Base-by-base conservation (phyloP, 2,888 invertebrate species). In the Brachynemurus nebulosus region DNA sequence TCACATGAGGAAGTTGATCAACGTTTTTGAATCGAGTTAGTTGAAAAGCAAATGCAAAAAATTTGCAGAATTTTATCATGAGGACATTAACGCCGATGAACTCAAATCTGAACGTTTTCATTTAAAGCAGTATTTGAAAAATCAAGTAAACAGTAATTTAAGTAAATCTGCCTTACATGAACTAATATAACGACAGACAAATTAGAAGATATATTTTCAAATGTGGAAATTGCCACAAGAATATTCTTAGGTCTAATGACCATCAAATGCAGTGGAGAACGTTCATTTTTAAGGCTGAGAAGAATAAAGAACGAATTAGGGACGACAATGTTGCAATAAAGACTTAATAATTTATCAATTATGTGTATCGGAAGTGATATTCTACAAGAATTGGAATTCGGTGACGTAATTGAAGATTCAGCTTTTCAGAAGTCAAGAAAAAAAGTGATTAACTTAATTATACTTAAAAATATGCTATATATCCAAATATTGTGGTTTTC, bases 381-480 rank as follows among this genome's bases (percentile, higher is more conserved):
- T 9, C 45, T 45, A 20, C 17, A 45, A 41, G 17, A 45, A 45
- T 37, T 44, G 4, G 47, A 47, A 11, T 47, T 48, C 18, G 43
- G 40, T 18, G 33, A 45, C 12, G 9, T 47, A 39, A 49, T 47
- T 14, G 45, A 47, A 40, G 45, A 49, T 42, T 49, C 47, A 47
- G 47, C 47, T 18, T 39, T 45, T 0, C 40, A 41, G 21, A 46
- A 46, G 42, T 46, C 39, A 1, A 6, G 46, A 11, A 40, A 40
- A 21, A 48, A 48, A 37, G n/a, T n/a, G n/a, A n/a, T n/a, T n/a
- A n/a, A n/a, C n/a, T n/a, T n/a, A n/a, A n/a, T n/a, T n/a, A n/a
- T n/a, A n/a, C n/a, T n/a, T n/a, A n/a, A n/a, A n/a, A n/a, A n/a
- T n/a, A n/a, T n/a, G n/a, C n/a, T n/a, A n/a, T n/a, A n/a, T n/a